Evolutionary conservation across 2,888 invertebrate genomes (phyloP).

Genomic region (Stenodera caucasica): DNA sequence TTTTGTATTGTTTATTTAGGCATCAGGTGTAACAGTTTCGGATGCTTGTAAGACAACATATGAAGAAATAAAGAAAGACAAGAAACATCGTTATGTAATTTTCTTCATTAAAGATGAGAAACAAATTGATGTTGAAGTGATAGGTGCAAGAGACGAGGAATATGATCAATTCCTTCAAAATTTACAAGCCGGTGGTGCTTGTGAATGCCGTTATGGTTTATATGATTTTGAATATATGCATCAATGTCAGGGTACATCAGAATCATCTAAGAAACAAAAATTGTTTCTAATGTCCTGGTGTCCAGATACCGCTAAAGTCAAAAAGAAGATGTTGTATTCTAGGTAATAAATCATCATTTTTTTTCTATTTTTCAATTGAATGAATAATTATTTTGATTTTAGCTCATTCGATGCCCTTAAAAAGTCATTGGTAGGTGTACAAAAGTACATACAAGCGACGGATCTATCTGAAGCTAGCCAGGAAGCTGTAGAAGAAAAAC

Average conservation of each 20-base stretch:
- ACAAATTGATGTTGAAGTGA: constrained; percentile 93
- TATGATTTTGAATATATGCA: constrained; percentile 99
- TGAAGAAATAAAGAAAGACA: constrained; percentile 97
- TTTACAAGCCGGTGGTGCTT: constrained; percentile 86
- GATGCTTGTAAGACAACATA: constrained; percentile 94
- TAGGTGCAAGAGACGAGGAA: constrained; percentile 85
- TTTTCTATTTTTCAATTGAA: constrained; percentile 5
- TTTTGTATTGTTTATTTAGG: constrained; percentile 58
- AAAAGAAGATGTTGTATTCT: constrained; percentile 85
- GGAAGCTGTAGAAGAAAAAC: constrained; percentile 91
- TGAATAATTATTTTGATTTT: constrained; percentile 50
- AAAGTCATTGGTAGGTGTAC: constrained; percentile 94
- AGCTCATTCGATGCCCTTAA: constrained; percentile 98
- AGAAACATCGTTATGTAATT: constrained; percentile 95
- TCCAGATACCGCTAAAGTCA: constrained; percentile 94
- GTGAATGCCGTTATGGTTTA: constrained; percentile 97
- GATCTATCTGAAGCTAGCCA: constrained; percentile 93
- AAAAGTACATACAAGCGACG: constrained; percentile 96
- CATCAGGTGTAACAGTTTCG: constrained; percentile 96
- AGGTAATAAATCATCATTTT: constrained; percentile 54
- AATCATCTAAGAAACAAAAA: constrained; percentile 97
- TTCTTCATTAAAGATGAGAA: constrained; percentile 95
- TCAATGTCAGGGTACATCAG: constrained; percentile 95
- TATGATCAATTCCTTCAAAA: constrained; percentile 95
- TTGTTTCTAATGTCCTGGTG: constrained; percentile 98